These are phyloP conservation scores for Nebria ingens DNA, from an alignment of 1,140 invertebrate species.

Conservation along the genomic window DNA sequence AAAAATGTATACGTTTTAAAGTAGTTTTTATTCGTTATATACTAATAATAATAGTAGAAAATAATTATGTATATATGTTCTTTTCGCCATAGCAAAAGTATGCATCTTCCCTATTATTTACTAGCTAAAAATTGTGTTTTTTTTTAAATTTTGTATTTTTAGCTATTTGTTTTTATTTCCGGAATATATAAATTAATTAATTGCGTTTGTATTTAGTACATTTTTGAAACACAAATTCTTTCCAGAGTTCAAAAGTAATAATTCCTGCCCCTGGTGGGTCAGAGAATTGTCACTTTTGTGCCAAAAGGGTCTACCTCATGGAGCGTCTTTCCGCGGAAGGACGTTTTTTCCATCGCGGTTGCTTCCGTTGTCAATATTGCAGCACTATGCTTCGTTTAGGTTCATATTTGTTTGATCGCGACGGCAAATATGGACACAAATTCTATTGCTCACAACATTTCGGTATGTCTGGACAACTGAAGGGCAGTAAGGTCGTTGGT, in stretches of 20 bases:
- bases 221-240: no score
- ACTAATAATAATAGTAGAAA: no score
- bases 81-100: no score
- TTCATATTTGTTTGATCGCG: slow-evolving; percentile 66
- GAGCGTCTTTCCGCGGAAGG: slow-evolving; percentile 78
- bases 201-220: no score
- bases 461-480: slow-evolving; percentile 44
- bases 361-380: slow-evolving; percentile 70
- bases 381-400: slow-evolving; percentile 56
- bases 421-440: slow-evolving; percentile 55
- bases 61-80: no score
- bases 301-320: slow-evolving; percentile 79
- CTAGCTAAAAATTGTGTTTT: no score
- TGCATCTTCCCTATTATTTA: no score
- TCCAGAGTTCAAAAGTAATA: slow-evolving; percentile 29
- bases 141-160: no score
- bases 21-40: no score
- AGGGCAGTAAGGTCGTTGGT: slow-evolving; percentile 18
- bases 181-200: slow-evolving; percentile 10
- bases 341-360: slow-evolving; percentile 75
- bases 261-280: slow-evolving; percentile 54
- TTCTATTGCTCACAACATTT: slow-evolving; percentile 79
- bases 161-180: no score
- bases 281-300: slow-evolving; percentile 79
- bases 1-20: no score